Conservation (phyloP, 2,113 vertebrate genomes). For the Odobenus rosmarus region DNA sequence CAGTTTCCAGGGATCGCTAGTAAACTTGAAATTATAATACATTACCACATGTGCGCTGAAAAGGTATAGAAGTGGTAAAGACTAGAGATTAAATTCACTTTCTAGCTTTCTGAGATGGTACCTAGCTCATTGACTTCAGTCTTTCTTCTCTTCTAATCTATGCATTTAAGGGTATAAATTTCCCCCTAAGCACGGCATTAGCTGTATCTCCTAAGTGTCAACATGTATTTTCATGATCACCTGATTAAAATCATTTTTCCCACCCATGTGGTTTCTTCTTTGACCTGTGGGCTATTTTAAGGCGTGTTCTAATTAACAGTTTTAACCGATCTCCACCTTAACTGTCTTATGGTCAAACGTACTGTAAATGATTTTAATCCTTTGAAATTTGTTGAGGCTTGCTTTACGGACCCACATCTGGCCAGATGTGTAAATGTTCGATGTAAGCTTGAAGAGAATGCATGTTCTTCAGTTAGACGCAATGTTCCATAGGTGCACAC, state of each 20-base stretch:
- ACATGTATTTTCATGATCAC: neutral
- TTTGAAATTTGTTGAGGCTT: neutral
- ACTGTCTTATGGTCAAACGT: neutral
- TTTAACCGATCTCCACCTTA: neutral
- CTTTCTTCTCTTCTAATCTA: constrained; percentile 35
- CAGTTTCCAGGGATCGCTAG: neutral
- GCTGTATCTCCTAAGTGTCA: neutral
- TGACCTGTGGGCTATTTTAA: neutral
- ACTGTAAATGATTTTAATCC: constrained; percentile 10
- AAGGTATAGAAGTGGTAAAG: neutral
- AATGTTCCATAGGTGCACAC: neutral
- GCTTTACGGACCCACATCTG: neutral
- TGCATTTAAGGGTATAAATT: neutral
- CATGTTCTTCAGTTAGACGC: neutral
- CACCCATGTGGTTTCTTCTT: neutral
- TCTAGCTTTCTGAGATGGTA: neutral
- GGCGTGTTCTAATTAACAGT: constrained; percentile 8
- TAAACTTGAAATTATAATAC: neutral
- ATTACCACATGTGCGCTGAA: neutral
- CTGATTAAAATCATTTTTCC: constrained; percentile 19
- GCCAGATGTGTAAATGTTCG: neutral
- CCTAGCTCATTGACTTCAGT: neutral
- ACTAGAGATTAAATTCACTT: neutral
- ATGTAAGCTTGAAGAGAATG: neutral
- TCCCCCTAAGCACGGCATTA: neutral